Base-by-base conservation (phyloP, 2,888 invertebrate genomes). In the Gonocerus acuteangulatus region DNA sequence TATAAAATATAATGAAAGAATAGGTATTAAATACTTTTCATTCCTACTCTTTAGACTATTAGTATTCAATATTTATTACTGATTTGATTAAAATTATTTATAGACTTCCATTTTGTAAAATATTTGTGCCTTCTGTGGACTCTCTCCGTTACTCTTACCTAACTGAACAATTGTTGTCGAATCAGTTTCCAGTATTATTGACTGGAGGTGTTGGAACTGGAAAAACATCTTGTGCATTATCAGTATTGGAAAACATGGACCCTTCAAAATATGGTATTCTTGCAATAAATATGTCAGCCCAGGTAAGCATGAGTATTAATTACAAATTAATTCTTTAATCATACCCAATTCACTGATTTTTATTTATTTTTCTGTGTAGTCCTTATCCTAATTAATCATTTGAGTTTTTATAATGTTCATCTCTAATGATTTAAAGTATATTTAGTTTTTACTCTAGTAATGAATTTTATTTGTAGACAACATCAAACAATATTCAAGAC, bases 131-230 rank as follows among this genome's bases (percentile, higher is more conserved):
- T 0, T 93, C 92, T 0, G 84, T 90, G 27, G 93, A 94, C 73
- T 89, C 90, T 15, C 79, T 90, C n/a, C 80, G 93, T 7, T 89
- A 93, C 71, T 83, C 89, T 71, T 83, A 80, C 69, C 75, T 93
- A 2, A 82, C 88, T 0, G 78, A 82, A 9, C 77, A 81, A 6
- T 79, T 90, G 64, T 73, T 92, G 59, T 73, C 74, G 34, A 76
- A 80, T 4, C 83, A 84, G 0, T 78, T 79, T 71, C 89, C 91
- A 0, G 85, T 88, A 2, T 74, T 93, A 68, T 73, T 93, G 39
- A 85, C 87, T 0, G 93, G 93, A 0, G 85, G 88, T 27, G 88
- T 90, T 0, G 93, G 93, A n/a, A 89, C 90, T 0, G 89, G 89
- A 11, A 88, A 93, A 76, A 89, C 91, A 0, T 89, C 85, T 11